phyloP scores from a whole-genome alignment of 2,888 invertebrate species.

The Eremobia ochroleuca region DNA sequence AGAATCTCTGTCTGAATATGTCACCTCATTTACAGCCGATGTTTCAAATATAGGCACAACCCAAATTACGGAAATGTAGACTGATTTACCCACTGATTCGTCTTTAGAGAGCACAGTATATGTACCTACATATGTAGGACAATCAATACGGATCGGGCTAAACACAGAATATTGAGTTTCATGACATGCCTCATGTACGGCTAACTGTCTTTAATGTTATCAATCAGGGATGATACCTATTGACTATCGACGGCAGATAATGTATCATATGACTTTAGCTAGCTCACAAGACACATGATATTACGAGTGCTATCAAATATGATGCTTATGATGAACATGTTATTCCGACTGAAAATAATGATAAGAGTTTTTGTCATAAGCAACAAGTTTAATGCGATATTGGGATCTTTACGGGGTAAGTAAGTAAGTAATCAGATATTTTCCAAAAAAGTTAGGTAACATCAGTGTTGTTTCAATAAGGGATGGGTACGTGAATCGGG shows the following conservation, averaged over 20 bases:
- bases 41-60: conserved; percentile 1
- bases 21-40: not conserved
- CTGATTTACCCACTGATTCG: not conserved
- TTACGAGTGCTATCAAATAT: not conserved
- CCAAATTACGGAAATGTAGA: conserved; percentile 5
- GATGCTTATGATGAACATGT: too few species aligned
- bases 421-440: not conserved
- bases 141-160: conserved; percentile 34
- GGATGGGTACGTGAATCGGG: too few species aligned
- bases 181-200: conserved; percentile 40
- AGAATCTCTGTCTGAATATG: not conserved
- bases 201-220: conserved; percentile 50
- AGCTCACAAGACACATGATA: not conserved
- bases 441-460: too few species aligned
- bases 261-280: not conserved
- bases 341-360: not conserved
- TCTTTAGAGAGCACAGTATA: not conserved
- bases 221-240: conserved; percentile 20
- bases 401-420: not conserved
- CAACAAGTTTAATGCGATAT: not conserved
- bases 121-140: conserved; percentile 11
- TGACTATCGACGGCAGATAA: conserved; percentile 19
- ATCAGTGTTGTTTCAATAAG: not conserved
- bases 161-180: conserved; percentile 54
- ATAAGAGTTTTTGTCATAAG: not conserved